Evolutionary conservation across 2,113 vertebrate genomes (phyloP), one percentile per base, ranked within the genome.

Genomic region (Alouatta palliata): DNA sequence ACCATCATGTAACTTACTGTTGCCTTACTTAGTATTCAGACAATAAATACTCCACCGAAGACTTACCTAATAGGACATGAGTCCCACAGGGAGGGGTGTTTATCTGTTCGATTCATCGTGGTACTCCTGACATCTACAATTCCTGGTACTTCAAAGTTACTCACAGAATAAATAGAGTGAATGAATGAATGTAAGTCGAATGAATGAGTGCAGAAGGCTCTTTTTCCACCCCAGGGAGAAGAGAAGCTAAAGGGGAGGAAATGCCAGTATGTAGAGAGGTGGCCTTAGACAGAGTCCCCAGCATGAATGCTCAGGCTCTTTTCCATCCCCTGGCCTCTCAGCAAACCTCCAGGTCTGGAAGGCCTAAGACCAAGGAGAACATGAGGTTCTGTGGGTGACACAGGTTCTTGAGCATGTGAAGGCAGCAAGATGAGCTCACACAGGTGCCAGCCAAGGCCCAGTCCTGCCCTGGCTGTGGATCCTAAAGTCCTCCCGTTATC

Each of bases 271-370:
- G 2, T 21, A 23, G 23, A 49, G 8, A 52, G 30, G 6, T 66
- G 14, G 61, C 52, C 35, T 37, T 30, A 43, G 19, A 20, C 25
- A 40, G 35, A 13, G 32, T 35, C 25, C 20, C 35, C 13, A 6
- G 13, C 2, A 5, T 71, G n/a, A 77, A 32, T 0, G 20, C 45
- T 6, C 27, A 71, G 54, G 47, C 8, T 11, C 77, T 35, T 0
- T 21, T 79, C 16, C 25, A 8, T 20, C 58, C 17, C 9, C 27
- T 49, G 49, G 43, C 45, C 56, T 86, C 45, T 11, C 35, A 23
- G 58, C 19, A 12, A 5, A 19, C 25, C 7, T 37, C 35, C n/a
- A 27, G 52, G 17, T 13, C 47, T 76, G 21, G 54, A 64, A 40
- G 13, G 5, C 6, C 79, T 11, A 6, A 92, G 47, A 71, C 14